Base-by-base conservation (phyloP, 2,113 vertebrate genomes). In the Terrapene triunguis region DNA sequence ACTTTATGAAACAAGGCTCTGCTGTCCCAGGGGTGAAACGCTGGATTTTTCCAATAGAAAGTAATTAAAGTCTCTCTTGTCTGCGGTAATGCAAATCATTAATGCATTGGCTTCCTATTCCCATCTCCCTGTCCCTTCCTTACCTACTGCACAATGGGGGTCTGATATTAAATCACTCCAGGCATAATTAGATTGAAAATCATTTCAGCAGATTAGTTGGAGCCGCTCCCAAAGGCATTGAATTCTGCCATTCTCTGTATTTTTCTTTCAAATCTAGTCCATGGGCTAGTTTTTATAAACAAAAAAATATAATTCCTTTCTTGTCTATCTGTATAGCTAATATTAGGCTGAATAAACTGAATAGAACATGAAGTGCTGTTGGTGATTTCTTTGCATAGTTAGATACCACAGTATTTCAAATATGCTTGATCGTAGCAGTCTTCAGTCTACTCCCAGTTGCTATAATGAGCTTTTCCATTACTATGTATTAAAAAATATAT, bases 141-240 rank as follows among this genome's bases (percentile, higher is more conserved):
- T 96, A 29, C 78, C 84, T 97, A 96, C 91, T 96, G 54, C 53
- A 74, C n/a, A 69, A 47, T 78, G 94, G 57, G 89, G 81, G 35
- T 97, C 69, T 96, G 97, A 82, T 97, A 97, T 95, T 97, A 97
- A 97, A 96, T 97, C 92, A 94, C 94, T 96, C 50, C 48, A 50
- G 91, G 74, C 85, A 69, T 91, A 96, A 97, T 92, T 92, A 85
- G 91, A 82, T 94, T 89, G 87, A 94, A 98, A 97, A 95, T 94
- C 79, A 95, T 96, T 97, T 96, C 91, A 82, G 21, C 59, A 92
- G 94, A 92, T 35, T 82, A 97, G 62, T 90, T 95, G 91, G 38
- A 8, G 48, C 54, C 29, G 95, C 72, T 95, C 82, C 69, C 55
- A 89, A 84, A 95, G 54, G 90, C 72, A 95, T 3, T 91, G 44